Conservation (phyloP, 2,888 invertebrate species). For the Hydriomena furcata region DNA sequence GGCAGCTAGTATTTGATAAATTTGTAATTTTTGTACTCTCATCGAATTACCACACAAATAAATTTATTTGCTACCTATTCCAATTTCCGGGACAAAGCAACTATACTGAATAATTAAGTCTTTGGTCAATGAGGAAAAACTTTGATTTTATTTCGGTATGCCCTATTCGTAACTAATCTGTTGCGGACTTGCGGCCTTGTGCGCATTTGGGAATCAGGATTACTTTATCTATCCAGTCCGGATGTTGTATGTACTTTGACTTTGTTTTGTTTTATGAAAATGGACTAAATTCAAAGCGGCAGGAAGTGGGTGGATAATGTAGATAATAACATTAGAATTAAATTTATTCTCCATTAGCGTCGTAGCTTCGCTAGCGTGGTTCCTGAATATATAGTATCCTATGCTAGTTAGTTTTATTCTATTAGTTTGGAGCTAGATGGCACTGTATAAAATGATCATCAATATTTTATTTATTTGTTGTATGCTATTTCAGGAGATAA, state of each 20-base stretch:
- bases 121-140: not conserved
- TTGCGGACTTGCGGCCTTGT: slow-evolving; percentile 7
- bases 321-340: not conserved
- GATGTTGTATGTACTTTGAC: slow-evolving; percentile 7
- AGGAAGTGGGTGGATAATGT: slow-evolving; percentile 3
- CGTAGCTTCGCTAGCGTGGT: too few species aligned
- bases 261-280: not conserved
- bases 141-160: slow-evolving; percentile 9
- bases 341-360: too few species aligned
- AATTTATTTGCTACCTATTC: not conserved
- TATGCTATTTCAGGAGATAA: too few species aligned
- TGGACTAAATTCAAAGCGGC: slow-evolving; percentile 5
- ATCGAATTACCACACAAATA: not conserved
- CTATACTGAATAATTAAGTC: slow-evolving; percentile 3
- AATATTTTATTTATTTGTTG: too few species aligned
- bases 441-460: too few species aligned
- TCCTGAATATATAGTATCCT: too few species aligned
- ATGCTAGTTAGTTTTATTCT: too few species aligned
- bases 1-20: too few species aligned
- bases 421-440: too few species aligned
- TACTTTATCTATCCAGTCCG: slow-evolving; percentile 11
- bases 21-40: too few species aligned
- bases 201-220: slow-evolving; percentile 1
- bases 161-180: slow-evolving; percentile 10
- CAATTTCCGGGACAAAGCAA: not conserved